phyloP scores from a whole-genome alignment of 2,113 vertebrate genomes.

The Seriola dumerili region DNA sequence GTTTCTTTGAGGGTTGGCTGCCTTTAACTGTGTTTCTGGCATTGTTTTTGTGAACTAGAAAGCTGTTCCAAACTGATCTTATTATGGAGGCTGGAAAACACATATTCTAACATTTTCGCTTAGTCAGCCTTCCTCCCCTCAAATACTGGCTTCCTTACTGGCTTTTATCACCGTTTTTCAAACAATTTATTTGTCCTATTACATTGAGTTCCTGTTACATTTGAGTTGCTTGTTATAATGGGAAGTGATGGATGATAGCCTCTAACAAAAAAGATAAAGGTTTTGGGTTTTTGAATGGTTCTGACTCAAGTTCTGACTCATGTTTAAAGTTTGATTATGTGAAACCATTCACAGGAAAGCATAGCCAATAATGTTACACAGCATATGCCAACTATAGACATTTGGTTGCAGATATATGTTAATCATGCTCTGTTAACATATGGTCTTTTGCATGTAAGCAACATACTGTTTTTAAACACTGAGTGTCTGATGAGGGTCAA shows the following conservation, averaged over 20 bases:
- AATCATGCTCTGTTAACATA: not conserved
- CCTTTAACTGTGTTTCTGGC: not conserved
- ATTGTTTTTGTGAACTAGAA: not conserved
- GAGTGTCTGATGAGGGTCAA: no score
- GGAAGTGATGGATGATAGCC: not conserved
- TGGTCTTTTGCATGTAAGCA: not conserved
- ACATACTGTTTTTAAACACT: not conserved
- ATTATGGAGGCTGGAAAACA: not conserved
- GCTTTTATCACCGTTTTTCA: not conserved
- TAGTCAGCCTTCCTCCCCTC: not conserved
- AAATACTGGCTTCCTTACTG: not conserved
- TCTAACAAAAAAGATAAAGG: not conserved
- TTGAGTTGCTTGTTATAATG: not conserved
- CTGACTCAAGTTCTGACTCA: not conserved
- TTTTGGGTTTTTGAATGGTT: not conserved
- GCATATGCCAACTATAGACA: not conserved
- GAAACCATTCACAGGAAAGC: not conserved
- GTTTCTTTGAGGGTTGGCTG: conserved; percentile 7
- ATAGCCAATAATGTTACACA: not conserved
- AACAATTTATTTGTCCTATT: not conserved
- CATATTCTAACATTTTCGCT: not conserved
- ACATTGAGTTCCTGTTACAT: not conserved
- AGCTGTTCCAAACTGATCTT: not conserved
- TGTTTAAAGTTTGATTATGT: not conserved
- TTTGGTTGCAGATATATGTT: not conserved